Evolutionary conservation across 2,113 vertebrate genomes (phyloP).

Genomic region (Atractosteus spatula): DNA sequence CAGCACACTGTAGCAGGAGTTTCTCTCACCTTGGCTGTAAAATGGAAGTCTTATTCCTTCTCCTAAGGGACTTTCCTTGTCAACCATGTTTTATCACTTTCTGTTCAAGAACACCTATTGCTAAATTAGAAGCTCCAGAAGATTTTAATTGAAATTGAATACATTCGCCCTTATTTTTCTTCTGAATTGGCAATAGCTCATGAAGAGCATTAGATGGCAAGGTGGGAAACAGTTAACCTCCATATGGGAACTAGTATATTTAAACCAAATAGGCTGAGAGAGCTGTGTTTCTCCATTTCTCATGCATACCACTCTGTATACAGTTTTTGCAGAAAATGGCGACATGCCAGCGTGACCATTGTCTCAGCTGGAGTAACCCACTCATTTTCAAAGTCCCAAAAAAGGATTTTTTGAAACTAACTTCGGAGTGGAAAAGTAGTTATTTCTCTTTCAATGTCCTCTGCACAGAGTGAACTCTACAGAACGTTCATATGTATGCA

Average conservation of each 20-base stretch:
- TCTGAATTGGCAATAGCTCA: neutral
- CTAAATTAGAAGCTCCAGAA: neutral
- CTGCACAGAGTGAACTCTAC: neutral
- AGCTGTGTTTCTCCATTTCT: neutral
- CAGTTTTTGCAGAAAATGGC: constrained; percentile 1
- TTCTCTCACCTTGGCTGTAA: too few species aligned
- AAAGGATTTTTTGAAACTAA: constrained; percentile 8
- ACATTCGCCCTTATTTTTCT: neutral
- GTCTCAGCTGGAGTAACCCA: constrained; percentile 15
- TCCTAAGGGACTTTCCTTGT: neutral
- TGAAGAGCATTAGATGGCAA: neutral
- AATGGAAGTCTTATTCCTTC: neutral
- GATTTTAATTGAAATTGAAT: neutral
- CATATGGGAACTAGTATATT: neutral
- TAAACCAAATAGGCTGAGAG: neutral
- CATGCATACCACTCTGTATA: neutral
- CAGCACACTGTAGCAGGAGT: too few species aligned
- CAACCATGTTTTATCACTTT: neutral
- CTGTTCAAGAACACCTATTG: neutral
- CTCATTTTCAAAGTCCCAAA: neutral
- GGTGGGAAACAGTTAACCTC: neutral
- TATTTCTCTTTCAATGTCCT: neutral
- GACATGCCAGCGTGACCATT: neutral
- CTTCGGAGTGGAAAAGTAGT: constrained; percentile 8
- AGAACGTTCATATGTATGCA: neutral